phyloP scores from a whole-genome alignment of 2,113 vertebrate genomes.

The Oncorhynchus mykiss region DNA sequence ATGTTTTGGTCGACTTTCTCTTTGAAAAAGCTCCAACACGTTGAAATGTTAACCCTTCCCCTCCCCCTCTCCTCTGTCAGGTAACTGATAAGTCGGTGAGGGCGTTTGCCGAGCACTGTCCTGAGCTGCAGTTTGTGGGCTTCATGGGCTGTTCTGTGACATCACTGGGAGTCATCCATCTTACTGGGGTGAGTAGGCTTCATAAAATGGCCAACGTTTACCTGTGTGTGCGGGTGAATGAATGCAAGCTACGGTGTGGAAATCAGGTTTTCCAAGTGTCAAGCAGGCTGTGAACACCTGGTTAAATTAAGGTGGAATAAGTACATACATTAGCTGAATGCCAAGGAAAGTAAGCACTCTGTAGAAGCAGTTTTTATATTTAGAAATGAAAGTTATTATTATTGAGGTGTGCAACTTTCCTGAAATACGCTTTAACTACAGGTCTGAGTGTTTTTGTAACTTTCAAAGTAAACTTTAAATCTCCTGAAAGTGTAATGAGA shows the following conservation, averaged over 20 bases:
- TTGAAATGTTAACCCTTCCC: background rate
- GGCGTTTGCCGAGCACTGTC: slow-evolving; percentile 94
- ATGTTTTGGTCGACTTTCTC: too few relatives aligned
- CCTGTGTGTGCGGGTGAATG: background rate
- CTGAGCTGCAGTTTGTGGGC: slow-evolving; percentile 93
- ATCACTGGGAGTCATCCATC: slow-evolving; percentile 95
- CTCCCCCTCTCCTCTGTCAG: slow-evolving; percentile 64
- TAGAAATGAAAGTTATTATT: too few relatives aligned
- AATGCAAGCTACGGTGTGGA: background rate
- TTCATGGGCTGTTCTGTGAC: slow-evolving; percentile 99
- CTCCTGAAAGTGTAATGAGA: slow-evolving; percentile 81
- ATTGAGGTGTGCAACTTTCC: slow-evolving; percentile 33
- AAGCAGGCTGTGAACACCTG: too few relatives aligned
- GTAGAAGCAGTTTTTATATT: too few relatives aligned
- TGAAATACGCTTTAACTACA: slow-evolving; percentile 10
- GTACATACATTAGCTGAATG: too few relatives aligned
- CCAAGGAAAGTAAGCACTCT: too few relatives aligned
- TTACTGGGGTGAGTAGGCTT: slow-evolving; percentile 87
- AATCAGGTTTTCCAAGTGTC: too few relatives aligned
- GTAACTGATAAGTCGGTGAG: slow-evolving; percentile 92
- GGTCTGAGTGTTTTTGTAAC: slow-evolving; percentile 52
- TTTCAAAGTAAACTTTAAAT: slow-evolving; percentile 73
- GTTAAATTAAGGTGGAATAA: too few relatives aligned
- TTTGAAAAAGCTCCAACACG: background rate
- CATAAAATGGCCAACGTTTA: background rate